Percentiles rank a stretch among this genome's conserved stretches.
phyloP scores from a whole-genome alignment of 2,113 vertebrate genomes.

The Mormoops blainvillei region DNA sequence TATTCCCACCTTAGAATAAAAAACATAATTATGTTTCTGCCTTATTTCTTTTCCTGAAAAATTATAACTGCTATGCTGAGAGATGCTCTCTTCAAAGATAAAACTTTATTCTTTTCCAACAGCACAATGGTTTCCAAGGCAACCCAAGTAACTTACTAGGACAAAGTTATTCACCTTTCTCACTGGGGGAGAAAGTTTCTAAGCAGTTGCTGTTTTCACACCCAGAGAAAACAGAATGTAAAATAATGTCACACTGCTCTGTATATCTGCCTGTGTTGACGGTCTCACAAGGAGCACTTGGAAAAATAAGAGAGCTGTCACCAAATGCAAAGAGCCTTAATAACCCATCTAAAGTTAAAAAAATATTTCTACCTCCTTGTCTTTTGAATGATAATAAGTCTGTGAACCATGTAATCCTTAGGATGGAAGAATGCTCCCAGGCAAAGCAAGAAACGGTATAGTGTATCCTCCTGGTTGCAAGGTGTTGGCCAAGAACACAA shows the following conservation, averaged over 20 bases:
- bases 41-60: not conserved
- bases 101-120: not conserved
- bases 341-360: not conserved
- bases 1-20: not conserved
- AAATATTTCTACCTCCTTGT: not conserved
- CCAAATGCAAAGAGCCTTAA: not conserved
- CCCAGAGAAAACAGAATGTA: not conserved
- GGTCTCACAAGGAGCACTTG: not conserved
- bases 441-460: not conserved
- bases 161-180: not conserved
- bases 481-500: not conserved
- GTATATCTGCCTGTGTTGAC: not conserved
- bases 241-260: not conserved
- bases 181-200: not conserved
- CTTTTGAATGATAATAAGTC: not conserved
- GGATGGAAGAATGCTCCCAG: not conserved
- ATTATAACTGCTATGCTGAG: not conserved
- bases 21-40: not conserved
- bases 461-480: not conserved
- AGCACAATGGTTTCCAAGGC: conserved; percentile 8
- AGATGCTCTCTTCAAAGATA: not conserved
- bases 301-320: not conserved
- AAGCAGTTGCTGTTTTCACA: not conserved
- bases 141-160: not conserved
- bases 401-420: not conserved